Evolutionary conservation across 2,113 vertebrate species (phyloP), one percentile per base, ranked within the genome.

Genomic region (Chionodraco myersi): DNA sequence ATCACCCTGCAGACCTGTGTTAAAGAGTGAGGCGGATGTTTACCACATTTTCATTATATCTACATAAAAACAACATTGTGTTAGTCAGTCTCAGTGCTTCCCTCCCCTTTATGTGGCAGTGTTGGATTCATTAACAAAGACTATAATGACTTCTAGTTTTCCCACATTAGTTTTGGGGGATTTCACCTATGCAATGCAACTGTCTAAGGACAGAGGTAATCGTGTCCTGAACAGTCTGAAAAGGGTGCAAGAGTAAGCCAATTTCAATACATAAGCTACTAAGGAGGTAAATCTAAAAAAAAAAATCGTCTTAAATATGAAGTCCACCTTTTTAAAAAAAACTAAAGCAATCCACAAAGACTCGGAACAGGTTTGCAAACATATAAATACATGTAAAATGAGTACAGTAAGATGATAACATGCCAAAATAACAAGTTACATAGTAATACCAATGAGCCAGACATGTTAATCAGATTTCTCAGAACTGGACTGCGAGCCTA

Each of bases 1-100:
- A 3, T 95, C 94, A 0, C 79, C 87, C 3, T 90, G 93, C 49
- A 90, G 16, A 21, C 93, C 96, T 96, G 4, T 26, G 30, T 64
- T 15, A 1, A 36, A 60, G 59, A 23, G 57, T 7, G 3, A n/a
- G 10, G 30, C 52, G 58, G 21, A 3, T 4, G n/a, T 21, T 30
- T 45, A 18, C 51, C 30, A 47, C 41, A 47, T 16, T 70, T 18
- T 21, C 9, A 30, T 18, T 51, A 18, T 18, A 5, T 30, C 63
- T 5, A 51, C 45, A 47, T 13, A 8, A 62, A 63, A 47, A 12
- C n/a, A 23, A 47, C 45, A 30, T 16, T 48, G 23, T 30, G 21
- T 62, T 11, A 61, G 57, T 16, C 26, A 9, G 41, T 62, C 11
- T 64, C 30, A 67, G 18, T 44, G 54, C 11, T 54, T 56, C 30